Base-by-base conservation (phyloP, 2,797 vertebrate genomes). In the Botia almorhae region DNA sequence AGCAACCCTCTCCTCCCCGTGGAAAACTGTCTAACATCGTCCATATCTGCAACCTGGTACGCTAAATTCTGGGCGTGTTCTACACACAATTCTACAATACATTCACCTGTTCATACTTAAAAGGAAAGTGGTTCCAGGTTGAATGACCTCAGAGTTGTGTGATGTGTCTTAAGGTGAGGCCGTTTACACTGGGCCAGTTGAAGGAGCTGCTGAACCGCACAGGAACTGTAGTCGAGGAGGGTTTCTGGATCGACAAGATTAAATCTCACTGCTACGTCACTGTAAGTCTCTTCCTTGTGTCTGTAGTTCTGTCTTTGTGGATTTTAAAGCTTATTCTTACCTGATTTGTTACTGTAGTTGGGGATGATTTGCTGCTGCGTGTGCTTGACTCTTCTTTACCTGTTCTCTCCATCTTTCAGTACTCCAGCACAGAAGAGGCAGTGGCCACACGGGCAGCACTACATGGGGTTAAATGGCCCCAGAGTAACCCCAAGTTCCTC, bases 181-280 rank as follows among this genome's bases (percentile, higher is more conserved):
- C 96, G 0, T 97, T 97, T 89, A 97, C 96, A 26, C 90, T 97
- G 77, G 96, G 95, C 12, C 96, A 97, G 81, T 91, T 97, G 50
- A 97, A 97, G 88, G 96, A 97, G 74, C 90, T 97, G 78, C 90
- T 97, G 46, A 90, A 94, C 69, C 92, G 96, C 51, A 97, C 96
- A 0, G 96, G 96, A 74, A 94, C 93, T 11, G 83, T 97, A 80
- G 86, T 95, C 69, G 96, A 97, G 67, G 95, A 96, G 0, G 93
- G 92, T 72, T 97, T 97, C 89, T 97, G 96, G 96, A 97, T 97
- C 0, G 96, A 97, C 90, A 96, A 96, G 89, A 97, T 97, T 86
- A 97, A 97, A 85, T 97, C 96, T 43, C 96, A 97, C 85, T 97
- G 96, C 90, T 97, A 94, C 4, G 96, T 96, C 84, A 97, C 96